Evolutionary conservation across 2,113 vertebrate genomes (phyloP).

Genomic region (Prietella phreatophila): DNA sequence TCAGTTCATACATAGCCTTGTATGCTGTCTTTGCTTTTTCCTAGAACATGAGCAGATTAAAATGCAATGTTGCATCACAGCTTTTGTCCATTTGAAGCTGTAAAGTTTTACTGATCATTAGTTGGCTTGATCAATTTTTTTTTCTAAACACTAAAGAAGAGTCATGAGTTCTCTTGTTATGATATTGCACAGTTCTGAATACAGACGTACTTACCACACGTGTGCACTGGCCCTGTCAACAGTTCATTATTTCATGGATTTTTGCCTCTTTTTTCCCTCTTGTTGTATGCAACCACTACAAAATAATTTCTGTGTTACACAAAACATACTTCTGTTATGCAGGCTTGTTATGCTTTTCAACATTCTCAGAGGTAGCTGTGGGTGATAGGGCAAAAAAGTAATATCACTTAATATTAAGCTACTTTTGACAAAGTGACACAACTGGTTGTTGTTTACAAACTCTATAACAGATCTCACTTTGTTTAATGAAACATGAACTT

Average conservation of each 20-base stretch:
- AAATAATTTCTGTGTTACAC: conserved; percentile 7
- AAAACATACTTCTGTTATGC: background rate
- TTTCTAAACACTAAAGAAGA: background rate
- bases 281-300: background rate
- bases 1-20: background rate
- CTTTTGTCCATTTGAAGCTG: background rate
- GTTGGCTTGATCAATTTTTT: background rate
- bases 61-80: background rate
- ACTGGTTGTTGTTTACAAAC: conserved; percentile 9
- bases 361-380: background rate
- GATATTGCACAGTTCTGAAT: conserved; percentile 15
- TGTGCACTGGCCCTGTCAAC: background rate
- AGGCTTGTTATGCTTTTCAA: background rate
- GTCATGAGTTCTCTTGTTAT: background rate
- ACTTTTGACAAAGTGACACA: conserved; percentile 2
- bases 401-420: background rate
- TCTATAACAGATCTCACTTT: background rate
- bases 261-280: background rate
- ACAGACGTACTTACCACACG: background rate
- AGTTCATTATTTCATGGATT: background rate
- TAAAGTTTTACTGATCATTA: conserved; percentile 14
- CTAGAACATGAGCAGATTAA: conserved; percentile 7
- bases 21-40: background rate
- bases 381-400: background rate
- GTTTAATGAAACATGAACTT: background rate